Percentiles rank a stretch among this genome's conserved stretches.
These are phyloP conservation scores for Megastigmus dorsalis DNA, from an alignment of 2,888 invertebrate genomes.

Conservation along the genomic window DNA sequence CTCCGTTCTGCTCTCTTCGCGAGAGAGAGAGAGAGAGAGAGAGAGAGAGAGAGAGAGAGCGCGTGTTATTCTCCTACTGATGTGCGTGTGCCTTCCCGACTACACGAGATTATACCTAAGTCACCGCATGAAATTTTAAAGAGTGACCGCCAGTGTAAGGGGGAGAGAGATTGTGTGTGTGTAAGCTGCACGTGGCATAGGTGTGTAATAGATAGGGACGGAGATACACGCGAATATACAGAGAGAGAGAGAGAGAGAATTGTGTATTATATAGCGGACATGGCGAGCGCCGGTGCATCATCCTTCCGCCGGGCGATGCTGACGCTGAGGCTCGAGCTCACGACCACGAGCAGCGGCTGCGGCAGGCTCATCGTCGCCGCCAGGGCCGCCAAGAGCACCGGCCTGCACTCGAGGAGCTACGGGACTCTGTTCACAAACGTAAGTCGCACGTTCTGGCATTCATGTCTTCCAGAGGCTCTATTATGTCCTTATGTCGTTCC, in stretches of 20 bases:
- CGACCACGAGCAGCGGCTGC: no score
- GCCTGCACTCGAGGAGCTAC: slow-evolving; percentile 28
- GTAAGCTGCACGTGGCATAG: background rate
- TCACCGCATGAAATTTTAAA: no score
- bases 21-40: background rate
- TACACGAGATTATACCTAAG: no score
- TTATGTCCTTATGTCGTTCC: no score
- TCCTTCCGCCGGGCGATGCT: slow-evolving; percentile 50
- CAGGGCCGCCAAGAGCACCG: background rate
- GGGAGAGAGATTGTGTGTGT: background rate
- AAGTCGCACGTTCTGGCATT: slow-evolving; percentile 20
- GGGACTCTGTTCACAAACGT: slow-evolving; percentile 37
- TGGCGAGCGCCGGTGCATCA: slow-evolving; percentile 67
- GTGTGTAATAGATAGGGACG: background rate
- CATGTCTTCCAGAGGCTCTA: no score
- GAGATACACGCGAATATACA: no score
- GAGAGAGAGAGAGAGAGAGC: slow-evolving; percentile 9
- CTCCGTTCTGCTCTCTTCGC: background rate
- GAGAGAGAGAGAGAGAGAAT: slow-evolving; percentile 23
- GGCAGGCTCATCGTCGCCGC: slow-evolving; percentile 2
- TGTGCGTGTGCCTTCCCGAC: background rate
- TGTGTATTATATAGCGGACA: no score
- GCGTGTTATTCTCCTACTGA: background rate
- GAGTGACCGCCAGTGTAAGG: no score
- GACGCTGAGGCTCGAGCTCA: slow-evolving; percentile 29